phyloP scores from a whole-genome alignment of 2,797 vertebrate species.

The Pelobates cultripes region DNA sequence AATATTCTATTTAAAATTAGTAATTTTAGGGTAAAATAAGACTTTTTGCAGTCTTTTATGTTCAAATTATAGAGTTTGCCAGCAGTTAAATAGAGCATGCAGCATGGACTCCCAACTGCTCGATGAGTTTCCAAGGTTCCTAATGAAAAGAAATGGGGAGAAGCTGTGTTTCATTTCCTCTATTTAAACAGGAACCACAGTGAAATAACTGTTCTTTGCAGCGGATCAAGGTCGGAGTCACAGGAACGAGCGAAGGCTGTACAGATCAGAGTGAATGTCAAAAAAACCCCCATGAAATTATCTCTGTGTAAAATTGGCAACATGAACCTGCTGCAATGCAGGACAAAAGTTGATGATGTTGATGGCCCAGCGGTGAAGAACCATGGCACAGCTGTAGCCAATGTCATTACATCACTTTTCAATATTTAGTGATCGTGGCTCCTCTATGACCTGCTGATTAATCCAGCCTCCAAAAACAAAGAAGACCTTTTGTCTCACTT shows the following conservation, averaged over 20 bases:
- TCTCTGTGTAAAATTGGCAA: constrained; percentile 83
- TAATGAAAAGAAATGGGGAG: constrained; percentile 10
- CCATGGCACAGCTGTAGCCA: constrained; percentile 88
- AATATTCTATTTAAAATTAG: too few relatives aligned
- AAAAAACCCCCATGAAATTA: constrained; percentile 83
- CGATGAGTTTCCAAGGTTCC: not conserved
- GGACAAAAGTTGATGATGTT: constrained; percentile 82
- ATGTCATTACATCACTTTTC: constrained; percentile 80
- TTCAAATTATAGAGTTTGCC: constrained; percentile 19
- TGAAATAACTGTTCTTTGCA: constrained; percentile 9
- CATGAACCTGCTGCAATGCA: constrained; percentile 79
- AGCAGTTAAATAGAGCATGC: not conserved
- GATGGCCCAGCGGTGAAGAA: constrained; percentile 82
- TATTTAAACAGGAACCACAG: constrained; percentile 36
- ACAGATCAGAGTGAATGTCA: constrained; percentile 67
- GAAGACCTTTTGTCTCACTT: constrained; percentile 81
- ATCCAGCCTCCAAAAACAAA: constrained; percentile 76
- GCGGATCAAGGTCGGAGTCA: constrained; percentile 60
- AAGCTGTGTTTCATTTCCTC: constrained; percentile 16
- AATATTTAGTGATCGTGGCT: constrained; percentile 88
- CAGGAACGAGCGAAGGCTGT: constrained; percentile 54
- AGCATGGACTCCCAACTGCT: not conserved
- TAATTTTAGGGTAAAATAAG: not conserved
- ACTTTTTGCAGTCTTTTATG: not conserved
- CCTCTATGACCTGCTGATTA: constrained; percentile 74